Evolutionary conservation across 2,797 vertebrate species (phyloP).

Genomic region (Phrynocephalus vlangalii): DNA sequence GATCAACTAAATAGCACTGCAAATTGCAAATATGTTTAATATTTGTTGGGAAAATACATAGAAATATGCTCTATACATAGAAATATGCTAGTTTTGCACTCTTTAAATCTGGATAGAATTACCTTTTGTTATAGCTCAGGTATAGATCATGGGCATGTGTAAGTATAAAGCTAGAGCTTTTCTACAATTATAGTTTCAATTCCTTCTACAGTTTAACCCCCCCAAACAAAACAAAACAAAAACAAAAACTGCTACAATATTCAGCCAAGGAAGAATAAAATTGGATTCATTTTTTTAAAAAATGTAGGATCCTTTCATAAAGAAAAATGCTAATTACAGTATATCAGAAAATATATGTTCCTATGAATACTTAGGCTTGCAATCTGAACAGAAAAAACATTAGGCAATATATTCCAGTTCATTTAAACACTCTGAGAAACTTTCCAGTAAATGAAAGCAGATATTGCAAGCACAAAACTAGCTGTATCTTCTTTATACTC

Average conservation of each 20-base stretch:
- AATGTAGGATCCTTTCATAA: constrained; percentile 50
- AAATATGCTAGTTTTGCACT: constrained; percentile 43
- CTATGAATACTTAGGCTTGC: constrained; percentile 67
- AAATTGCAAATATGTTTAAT: constrained; percentile 71
- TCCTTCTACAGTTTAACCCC: constrained; percentile 37
- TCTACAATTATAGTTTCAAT: constrained; percentile 66
- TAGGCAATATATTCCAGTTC: constrained; percentile 30
- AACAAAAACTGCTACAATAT: constrained; percentile 49
- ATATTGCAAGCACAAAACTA: background rate
- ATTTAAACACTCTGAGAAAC: constrained; percentile 52
- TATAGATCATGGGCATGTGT: constrained; percentile 43
- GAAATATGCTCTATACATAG: constrained; percentile 32
- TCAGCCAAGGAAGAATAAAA: constrained; percentile 53
- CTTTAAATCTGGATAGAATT: constrained; percentile 64
- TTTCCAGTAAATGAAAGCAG: constrained; percentile 42
- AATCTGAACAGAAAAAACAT: constrained; percentile 52
- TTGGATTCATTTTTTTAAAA: background rate
- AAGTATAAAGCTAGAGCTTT: constrained; percentile 62
- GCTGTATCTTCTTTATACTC: background rate
- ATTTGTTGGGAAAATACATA: constrained; percentile 64
- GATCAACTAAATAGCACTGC: constrained; percentile 68
- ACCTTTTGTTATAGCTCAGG: constrained; percentile 63
- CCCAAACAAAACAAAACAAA: too few relatives aligned
- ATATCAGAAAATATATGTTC: constrained; percentile 62
- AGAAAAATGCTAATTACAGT: constrained; percentile 71